phyloP scores from a whole-genome alignment of 1,140 invertebrate genomes.

The Telenomus remus region DNA sequence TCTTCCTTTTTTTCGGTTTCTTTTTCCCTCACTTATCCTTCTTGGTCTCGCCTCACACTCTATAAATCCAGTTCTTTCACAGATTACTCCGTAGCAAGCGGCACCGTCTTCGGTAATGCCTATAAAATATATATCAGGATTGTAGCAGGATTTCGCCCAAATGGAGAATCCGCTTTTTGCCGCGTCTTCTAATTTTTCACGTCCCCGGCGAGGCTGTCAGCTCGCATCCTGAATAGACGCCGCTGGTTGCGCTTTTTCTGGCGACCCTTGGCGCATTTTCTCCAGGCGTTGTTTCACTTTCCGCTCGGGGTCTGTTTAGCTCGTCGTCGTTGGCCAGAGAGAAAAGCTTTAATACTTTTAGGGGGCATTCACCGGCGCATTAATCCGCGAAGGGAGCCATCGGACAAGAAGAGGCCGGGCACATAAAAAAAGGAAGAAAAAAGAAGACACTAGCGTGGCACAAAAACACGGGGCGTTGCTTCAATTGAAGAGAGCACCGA shows the following conservation, averaged over 20 bases:
- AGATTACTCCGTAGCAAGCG: constrained; percentile 45
- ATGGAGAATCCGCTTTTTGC: constrained; percentile 47
- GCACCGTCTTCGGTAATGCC: constrained; percentile 50
- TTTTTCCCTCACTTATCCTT: constrained; percentile 14
- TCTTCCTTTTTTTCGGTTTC: background rate
- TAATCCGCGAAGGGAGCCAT: constrained; percentile 27
- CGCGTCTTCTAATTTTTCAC: constrained; percentile 48
- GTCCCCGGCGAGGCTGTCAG: constrained; percentile 25
- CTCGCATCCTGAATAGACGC: constrained; percentile 41
- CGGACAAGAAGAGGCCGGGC: constrained; percentile 21
- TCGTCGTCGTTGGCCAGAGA: background rate
- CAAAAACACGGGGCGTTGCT: constrained; percentile 46
- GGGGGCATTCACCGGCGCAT: constrained; percentile 24
- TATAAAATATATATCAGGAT: constrained; percentile 54
- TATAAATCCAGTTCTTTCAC: constrained; percentile 53
- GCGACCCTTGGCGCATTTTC: constrained; percentile 2
- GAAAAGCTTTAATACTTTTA: background rate
- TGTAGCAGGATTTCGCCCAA: constrained; percentile 42
- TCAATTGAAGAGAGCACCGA: constrained; percentile 35
- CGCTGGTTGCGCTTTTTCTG: constrained; percentile 16
- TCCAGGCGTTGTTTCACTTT: constrained; percentile 23
- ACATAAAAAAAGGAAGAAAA: constrained; percentile 28
- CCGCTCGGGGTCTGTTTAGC: background rate
- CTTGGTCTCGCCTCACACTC: constrained; percentile 25
- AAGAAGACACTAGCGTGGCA: constrained; percentile 3